Evolutionary conservation across 2,797 vertebrate genomes (phyloP), one percentile per base, ranked within the genome.

Genomic region (Hoplostethus mediterraneus): DNA sequence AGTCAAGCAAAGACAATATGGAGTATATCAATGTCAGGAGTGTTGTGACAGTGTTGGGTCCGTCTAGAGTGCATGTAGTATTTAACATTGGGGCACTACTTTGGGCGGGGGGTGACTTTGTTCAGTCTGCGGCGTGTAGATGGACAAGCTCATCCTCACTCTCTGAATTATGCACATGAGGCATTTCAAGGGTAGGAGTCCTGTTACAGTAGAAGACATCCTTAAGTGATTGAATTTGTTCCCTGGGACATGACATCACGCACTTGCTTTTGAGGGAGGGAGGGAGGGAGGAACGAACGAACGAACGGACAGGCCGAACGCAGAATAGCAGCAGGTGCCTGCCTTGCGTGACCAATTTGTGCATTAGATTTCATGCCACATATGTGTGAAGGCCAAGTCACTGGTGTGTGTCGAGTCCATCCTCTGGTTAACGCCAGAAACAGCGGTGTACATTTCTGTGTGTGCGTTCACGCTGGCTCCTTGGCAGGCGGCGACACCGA

Each of bases 131-230:
- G n/a, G 17, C 48, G 17, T 54, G 38, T 38, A 10, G 47, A 21
- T 3, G 4, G 38, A 68, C 36, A 55, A 55, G 53, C 25, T 58
- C 21, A 8, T 63, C 53, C 11, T 58, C 21, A 7, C 56, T 49
- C 8, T 51, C 45, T 79, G 33, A 87, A 82, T 83, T 73, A 82
- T 81, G 80, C 64, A 81, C 54, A 51, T 42, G 47, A 25, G 31
- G 31, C 51, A 42, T 83, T 75, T 74, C 14, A 74, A 44, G 40
- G 63, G 63, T 30, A 44, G 56, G 77, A 55, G 55, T 80, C 75
- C 63, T 49, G 81, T 84, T 84, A 76, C 69, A 62, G 21, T 9
- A 13, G 21, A 51, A 52, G 55, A 67, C 77, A 70, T 60, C 73
- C 51, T 62, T 40, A 9, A 71, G 70, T 64, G 36, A 53, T 21